These are phyloP conservation scores for Sminthurinus signatus DNA, from an alignment of 1,140 invertebrate species.

Conservation along the genomic window DNA sequence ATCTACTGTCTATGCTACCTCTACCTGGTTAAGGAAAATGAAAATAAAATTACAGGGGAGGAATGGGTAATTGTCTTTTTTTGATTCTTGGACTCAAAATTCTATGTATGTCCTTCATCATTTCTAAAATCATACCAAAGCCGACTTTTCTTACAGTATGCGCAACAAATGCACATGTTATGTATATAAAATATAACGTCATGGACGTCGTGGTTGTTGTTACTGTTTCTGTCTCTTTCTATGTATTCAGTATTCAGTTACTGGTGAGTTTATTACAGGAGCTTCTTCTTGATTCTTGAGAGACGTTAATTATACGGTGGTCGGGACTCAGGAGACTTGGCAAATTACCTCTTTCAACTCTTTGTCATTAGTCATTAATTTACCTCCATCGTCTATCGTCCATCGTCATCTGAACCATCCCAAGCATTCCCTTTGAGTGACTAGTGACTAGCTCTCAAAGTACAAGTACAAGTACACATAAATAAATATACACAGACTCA, in stretches of 20 bases:
- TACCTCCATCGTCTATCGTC: no score
- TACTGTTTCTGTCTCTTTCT: no score
- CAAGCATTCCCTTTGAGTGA: constrained; percentile 24
- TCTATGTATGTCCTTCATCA: constrained; percentile 30
- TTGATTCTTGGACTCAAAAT: constrained; percentile 25
- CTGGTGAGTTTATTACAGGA: constrained; percentile 24
- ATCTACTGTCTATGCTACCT: not conserved
- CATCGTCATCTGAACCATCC: constrained; percentile 23
- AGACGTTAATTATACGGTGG: constrained; percentile 33
- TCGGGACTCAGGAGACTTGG: constrained; percentile 22
- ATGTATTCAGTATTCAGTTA: not conserved
- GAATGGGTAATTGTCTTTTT: constrained; percentile 28
- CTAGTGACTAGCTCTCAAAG: no score
- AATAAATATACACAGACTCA: no score
- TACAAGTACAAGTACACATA: no score
- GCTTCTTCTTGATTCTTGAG: constrained; percentile 28
- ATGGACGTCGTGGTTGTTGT: no score
- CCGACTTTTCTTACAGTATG: no score
- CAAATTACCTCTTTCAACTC: constrained; percentile 32
- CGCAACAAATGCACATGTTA: no score
- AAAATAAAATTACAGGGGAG: constrained; percentile 28
- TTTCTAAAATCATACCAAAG: constrained; percentile 23
- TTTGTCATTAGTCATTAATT: constrained; percentile 31
- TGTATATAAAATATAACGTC: no score
- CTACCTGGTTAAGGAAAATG: constrained; percentile 26